Evolutionary conservation across 2,797 vertebrate species (phyloP), one percentile per base, ranked within the genome.

Genomic region (Etheostoma nigrum): DNA sequence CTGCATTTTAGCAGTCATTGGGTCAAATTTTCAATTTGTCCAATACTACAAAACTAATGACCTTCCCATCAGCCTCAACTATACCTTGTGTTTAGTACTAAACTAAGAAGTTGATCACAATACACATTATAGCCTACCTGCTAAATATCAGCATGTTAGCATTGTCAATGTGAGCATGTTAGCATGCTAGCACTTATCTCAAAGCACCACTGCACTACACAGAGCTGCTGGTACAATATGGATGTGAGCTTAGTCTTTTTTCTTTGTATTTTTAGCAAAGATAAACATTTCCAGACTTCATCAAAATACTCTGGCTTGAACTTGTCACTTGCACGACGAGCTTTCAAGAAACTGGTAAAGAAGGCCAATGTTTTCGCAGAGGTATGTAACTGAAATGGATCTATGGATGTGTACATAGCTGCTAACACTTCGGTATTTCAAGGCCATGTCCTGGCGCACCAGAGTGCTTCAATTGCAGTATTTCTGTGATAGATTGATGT

Each of bases 251-350:
- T 23, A 1, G 2, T 15, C 18, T 48, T 47, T 13, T 60, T 25
- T 62, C 13, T 49, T 57, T 72, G 6, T 47, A 1, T 63, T 52
- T 44, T n/a, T 30, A 93, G 92, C 4, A 48, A 66, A 51, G 87
- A 89, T 23, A 59, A 71, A 53, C 91, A 93, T 74, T 88, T 75
- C 67, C 74, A 69, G 66, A 91, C 85, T 0, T 89, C 86, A 9
- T n/a, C 25, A 6, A 75, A 71, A 9, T 12, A 63, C 51, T 88
- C 74, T 9, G 89, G 89, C 27, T 61, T 94, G 82, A 80, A 92
- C 52, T 69, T 94, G 66, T 67, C 80, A 44, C 67, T 72, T 30
- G 86, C 83, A 51, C 79, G 55, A 47, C 15, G 0, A 16, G 69
- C 62, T 52, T 90, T 94, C 67, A 58, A 85, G n/a, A 84, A 85